A percentile compares a stretch with the other conserved stretches of the same genome.
Conservation (phyloP, 2,113 vertebrate genomes). For the Porphyrio hochstetteri region DNA sequence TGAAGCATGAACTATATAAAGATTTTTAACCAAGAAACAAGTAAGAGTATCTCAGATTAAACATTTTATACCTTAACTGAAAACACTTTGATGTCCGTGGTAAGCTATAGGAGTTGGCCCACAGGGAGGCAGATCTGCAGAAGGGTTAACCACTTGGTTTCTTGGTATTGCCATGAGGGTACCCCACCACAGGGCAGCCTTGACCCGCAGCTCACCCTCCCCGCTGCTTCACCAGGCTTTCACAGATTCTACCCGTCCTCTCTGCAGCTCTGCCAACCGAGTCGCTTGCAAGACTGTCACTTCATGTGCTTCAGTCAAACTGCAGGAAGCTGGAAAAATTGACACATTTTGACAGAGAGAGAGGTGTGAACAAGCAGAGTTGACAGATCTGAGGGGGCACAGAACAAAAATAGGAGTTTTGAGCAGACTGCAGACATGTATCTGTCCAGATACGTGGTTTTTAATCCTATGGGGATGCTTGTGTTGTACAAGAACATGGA, state of each 20-base stretch:
- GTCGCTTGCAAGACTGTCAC: background rate
- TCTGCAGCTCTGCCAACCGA: background rate
- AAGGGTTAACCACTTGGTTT: background rate
- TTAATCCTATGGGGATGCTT: background rate
- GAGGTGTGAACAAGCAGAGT: background rate
- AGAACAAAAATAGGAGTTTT: background rate
- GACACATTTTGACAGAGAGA: background rate
- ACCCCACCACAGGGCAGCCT: background rate
- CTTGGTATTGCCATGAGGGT: background rate
- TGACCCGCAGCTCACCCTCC: background rate
- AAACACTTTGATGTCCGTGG: background rate
- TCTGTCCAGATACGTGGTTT: background rate
- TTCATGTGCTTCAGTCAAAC: background rate
- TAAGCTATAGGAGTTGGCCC: background rate
- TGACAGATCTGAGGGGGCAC: background rate
- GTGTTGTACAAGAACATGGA: background rate
- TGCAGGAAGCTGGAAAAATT: background rate
- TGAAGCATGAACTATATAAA: background rate
- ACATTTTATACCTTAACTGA: background rate
- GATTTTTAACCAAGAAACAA: background rate
- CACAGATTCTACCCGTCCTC: background rate
- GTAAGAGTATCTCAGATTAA: background rate
- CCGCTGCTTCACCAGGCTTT: background rate
- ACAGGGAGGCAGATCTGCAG: background rate
- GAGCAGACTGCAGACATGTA: background rate